phyloP scores from a whole-genome alignment of 2,113 vertebrate species.

The Saguinus imperator region DNA sequence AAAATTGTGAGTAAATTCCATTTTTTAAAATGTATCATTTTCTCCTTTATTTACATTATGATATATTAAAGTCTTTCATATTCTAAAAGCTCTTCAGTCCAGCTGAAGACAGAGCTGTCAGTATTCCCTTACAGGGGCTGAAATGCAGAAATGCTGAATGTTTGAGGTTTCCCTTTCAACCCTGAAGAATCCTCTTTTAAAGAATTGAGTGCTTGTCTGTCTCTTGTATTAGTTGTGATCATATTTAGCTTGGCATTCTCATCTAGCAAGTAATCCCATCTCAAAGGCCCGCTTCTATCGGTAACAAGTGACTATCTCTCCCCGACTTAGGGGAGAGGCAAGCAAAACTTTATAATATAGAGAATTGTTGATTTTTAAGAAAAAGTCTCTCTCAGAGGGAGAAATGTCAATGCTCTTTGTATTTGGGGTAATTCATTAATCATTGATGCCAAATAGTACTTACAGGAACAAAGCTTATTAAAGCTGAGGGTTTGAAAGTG shows the following conservation, averaged over 20 bases:
- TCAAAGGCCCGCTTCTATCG: background rate
- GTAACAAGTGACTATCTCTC: background rate
- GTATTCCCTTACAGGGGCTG: background rate
- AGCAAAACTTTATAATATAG: background rate
- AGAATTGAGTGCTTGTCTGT: background rate
- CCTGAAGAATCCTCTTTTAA: background rate
- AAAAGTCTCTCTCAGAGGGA: conserved; percentile 6
- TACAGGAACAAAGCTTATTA: background rate
- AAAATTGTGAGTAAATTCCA: background rate
- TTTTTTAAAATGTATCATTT: background rate
- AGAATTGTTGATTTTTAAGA: conserved; percentile 1
- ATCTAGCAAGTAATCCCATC: background rate
- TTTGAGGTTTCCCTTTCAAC: background rate
- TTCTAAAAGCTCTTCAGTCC: background rate
- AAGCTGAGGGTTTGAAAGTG: conserved; percentile 9
- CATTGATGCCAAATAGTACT: background rate
- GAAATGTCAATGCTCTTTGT: background rate
- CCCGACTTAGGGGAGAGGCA: background rate
- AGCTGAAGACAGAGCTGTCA: background rate
- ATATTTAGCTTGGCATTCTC: background rate
- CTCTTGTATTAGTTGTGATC: background rate
- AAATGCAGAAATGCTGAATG: background rate
- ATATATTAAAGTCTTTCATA: background rate
- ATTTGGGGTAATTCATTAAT: background rate
- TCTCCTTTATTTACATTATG: background rate